phyloP scores from a whole-genome alignment of 1,140 invertebrate genomes.

The Sitobion miscanthi region DNA sequence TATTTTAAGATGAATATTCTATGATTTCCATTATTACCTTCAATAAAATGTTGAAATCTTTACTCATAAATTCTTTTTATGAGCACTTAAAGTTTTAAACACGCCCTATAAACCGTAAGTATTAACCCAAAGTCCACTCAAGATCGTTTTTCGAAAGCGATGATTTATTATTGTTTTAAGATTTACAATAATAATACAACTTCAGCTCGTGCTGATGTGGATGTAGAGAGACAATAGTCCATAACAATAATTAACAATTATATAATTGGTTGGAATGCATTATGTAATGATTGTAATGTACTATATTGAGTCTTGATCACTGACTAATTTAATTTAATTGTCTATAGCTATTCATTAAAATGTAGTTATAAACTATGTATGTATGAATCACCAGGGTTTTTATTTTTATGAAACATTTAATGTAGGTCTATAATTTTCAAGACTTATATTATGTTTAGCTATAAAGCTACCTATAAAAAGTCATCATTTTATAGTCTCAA shows the following conservation, averaged over 20 bases:
- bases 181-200: neutral
- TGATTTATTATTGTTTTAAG: neutral
- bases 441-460: neutral
- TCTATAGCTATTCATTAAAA: neutral
- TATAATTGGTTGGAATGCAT: neutral
- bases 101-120: neutral
- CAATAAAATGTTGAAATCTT: slow-evolving; percentile 5
- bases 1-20: neutral
- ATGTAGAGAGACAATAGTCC: neutral
- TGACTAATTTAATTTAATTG: neutral
- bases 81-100: slow-evolving; percentile 9
- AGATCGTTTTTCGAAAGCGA: neutral
- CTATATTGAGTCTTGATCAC: neutral
- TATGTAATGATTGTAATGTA: no score
- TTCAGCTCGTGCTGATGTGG: neutral
- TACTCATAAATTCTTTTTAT: slow-evolving; percentile 2
- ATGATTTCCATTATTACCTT: neutral
- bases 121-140: neutral
- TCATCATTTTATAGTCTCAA: neutral
- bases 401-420: neutral
- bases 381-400: neutral
- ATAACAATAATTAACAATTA: neutral
- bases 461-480: slow-evolving; percentile 3
- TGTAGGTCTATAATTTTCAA: neutral
- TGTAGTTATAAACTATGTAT: neutral